Conservation (phyloP, 1,140 invertebrate species). For the Babylonia areolata region DNA sequence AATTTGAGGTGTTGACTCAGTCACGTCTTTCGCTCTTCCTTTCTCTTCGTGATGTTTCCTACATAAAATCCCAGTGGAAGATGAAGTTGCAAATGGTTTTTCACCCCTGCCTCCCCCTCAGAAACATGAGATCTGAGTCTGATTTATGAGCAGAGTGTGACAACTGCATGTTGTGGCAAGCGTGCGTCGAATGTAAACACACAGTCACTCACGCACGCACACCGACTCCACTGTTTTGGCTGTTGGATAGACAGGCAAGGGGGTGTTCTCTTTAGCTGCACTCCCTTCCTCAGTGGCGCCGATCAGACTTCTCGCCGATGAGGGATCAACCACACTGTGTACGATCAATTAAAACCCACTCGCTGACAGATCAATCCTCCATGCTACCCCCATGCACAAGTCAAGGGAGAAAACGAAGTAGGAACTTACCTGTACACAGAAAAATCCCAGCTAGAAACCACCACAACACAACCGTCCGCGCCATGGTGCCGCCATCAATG, state of each 20-base stretch:
- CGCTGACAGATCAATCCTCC: neutral
- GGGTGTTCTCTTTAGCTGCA: neutral
- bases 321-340: neutral
- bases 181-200: constrained; percentile 39
- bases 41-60: neutral
- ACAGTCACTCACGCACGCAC: neutral
- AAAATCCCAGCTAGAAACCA: constrained; percentile 37
- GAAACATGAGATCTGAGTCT: too few species aligned
- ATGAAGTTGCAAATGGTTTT: too few species aligned
- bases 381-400: neutral
- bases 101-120: too few species aligned
- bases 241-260: neutral
- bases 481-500: constrained; percentile 39
- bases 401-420: neutral
- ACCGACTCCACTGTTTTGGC: neutral
- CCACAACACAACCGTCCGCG: constrained; percentile 38
- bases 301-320: neutral
- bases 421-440: constrained; percentile 35
- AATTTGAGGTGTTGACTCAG: too few species aligned
- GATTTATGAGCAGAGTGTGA: too few species aligned
- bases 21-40: neutral
- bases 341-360: neutral
- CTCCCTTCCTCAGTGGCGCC: constrained; percentile 7
- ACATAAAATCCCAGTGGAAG: too few species aligned
- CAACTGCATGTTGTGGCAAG: constrained; percentile 15